Conservation (phyloP, 2,888 invertebrate genomes). For the Pollenia labialis region DNA sequence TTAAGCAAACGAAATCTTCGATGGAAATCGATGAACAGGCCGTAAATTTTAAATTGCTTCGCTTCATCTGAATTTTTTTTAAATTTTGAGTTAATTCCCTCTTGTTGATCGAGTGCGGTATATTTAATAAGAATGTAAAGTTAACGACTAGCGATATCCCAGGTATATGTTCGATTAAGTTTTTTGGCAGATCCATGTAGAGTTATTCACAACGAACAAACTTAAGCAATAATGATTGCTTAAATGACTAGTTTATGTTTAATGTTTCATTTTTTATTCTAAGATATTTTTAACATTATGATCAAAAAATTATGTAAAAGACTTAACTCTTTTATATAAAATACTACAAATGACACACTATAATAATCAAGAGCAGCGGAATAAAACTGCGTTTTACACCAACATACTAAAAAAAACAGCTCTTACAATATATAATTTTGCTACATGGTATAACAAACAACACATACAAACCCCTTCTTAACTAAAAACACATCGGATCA, state of each 20-base stretch:
- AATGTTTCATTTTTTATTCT: background rate
- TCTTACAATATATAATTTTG: background rate
- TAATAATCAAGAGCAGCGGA: background rate
- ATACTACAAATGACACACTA: background rate
- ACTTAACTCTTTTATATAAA: background rate
- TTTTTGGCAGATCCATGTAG: too few relatives aligned
- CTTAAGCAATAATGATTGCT: background rate
- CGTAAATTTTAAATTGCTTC: too few relatives aligned
- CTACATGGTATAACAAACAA: background rate
- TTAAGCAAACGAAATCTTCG: too few relatives aligned
- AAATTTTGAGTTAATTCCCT: too few relatives aligned
- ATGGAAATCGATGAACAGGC: too few relatives aligned
- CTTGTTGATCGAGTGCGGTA: too few relatives aligned
- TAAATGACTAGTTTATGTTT: background rate
- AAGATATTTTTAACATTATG: background rate
- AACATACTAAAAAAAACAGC: background rate
- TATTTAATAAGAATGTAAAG: too few relatives aligned
- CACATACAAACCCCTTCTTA: background rate
- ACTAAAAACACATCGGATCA: background rate
- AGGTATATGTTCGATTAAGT: too few relatives aligned
- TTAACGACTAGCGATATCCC: too few relatives aligned
- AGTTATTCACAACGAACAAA: background rate
- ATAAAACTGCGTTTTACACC: slow-evolving; percentile 6
- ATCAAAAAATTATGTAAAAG: slow-evolving; percentile 6
- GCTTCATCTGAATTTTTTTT: too few relatives aligned